phyloP scores from a whole-genome alignment of 2,113 vertebrate species.

The Pelodiscus sinensis region DNA sequence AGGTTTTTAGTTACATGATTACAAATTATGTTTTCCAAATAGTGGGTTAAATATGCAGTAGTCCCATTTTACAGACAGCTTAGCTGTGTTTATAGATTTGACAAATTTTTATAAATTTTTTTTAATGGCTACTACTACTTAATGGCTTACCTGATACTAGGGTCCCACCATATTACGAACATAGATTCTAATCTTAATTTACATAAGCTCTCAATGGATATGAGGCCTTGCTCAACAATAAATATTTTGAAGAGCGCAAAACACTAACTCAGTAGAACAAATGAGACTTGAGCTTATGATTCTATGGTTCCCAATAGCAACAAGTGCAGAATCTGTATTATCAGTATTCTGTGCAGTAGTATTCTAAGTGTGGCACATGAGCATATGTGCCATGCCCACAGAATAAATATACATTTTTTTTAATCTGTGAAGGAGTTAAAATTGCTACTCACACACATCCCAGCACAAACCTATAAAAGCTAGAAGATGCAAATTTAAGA shows the following conservation, averaged over 20 bases:
- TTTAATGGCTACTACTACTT: background rate
- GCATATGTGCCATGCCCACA: background rate
- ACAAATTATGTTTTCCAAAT: too few species aligned
- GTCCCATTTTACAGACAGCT: background rate
- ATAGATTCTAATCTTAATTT: background rate
- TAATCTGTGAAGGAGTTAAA: background rate
- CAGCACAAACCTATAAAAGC: background rate
- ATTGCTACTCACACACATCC: background rate
- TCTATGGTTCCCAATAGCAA: background rate
- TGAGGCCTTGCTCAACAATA: background rate
- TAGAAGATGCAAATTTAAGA: background rate
- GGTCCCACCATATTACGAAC: background rate
- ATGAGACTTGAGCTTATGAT: background rate
- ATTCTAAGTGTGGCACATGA: background rate
- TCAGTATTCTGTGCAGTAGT: background rate
- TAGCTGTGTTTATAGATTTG: background rate
- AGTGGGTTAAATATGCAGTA: too few species aligned
- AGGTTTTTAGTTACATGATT: background rate
- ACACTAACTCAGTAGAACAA: background rate
- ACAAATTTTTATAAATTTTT: background rate
- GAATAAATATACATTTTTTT: background rate
- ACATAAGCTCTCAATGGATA: background rate
- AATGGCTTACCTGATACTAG: background rate
- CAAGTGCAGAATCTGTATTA: background rate
- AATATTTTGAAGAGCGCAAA: background rate